phyloP scores from a whole-genome alignment of 2,888 invertebrate species.

The Nasonovia ribisnigri region DNA sequence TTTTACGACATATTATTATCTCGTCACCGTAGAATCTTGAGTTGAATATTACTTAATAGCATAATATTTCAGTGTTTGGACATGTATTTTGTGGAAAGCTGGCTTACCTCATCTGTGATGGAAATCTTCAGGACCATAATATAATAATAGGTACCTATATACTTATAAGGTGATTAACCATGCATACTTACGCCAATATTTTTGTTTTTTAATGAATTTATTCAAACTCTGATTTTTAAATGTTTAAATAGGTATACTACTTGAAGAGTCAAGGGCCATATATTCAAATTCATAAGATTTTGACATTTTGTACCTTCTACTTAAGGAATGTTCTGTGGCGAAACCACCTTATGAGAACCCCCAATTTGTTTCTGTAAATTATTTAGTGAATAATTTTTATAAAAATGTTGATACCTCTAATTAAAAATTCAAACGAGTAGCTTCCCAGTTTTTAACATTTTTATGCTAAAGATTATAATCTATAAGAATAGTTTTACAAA shows the following conservation, averaged over 20 bases:
- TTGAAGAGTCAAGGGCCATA: neutral
- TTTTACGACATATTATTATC: neutral
- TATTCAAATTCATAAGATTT: neutral
- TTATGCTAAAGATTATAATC: neutral
- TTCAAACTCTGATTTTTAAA: neutral
- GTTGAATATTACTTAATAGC: neutral
- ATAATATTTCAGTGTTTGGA: neutral
- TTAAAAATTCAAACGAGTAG: neutral
- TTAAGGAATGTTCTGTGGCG: neutral
- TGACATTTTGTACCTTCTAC: neutral
- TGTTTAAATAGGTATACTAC: neutral
- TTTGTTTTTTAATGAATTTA: neutral
- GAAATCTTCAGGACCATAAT: neutral
- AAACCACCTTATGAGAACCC: neutral
- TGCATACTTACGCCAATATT: neutral
- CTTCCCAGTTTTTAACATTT: neutral
- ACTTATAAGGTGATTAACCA: neutral
- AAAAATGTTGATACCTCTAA: neutral
- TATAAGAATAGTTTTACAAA: neutral
- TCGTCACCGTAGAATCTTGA: neutral
- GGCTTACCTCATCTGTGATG: neutral
- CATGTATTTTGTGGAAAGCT: neutral
- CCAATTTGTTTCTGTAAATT: neutral
- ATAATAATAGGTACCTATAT: too few relatives aligned
- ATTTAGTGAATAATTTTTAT: neutral